Base-by-base conservation (phyloP, 2,888 invertebrate species). In the Thereva nobilitata region DNA sequence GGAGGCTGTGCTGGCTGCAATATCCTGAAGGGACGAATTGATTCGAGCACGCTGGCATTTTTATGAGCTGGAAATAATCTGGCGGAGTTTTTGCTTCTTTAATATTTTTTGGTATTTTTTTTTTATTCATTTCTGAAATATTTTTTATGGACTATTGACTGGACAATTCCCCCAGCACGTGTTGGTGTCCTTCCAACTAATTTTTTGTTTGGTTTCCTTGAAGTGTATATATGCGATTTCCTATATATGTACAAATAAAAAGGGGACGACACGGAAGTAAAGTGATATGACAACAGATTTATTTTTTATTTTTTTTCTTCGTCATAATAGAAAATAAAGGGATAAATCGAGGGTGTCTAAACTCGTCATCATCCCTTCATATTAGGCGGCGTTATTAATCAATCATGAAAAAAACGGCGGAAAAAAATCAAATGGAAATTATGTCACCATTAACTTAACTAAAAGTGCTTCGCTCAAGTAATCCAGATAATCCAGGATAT, bases 11-110 rank as follows among this genome's bases (percentile, higher is more conserved):
- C 57, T 44, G 12, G 53, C 55, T 35, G 63, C 63, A 50, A 63
- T 55, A 50, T 55, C 49, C 37, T 37, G 41, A 45, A 64, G 64
- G 49, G 59, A 42, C 63, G 57, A 67, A 64, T 50, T 61, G 64
- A 67, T 69, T 67, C 67, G 55, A 64, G 67, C 69, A 69, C 69
- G 69, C 69, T 67, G 67, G 69, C 69, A 67, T 67, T 69, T 69
- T 69, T 69, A 69, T 69, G 69, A 67, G 61, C 65, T 69, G 69
- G 59, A 69, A 69, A 67, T 69, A 69, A 69, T 69, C 61, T 52
- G 53, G 52, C 59, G 52, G 57, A 12, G 2, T 45, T 9, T 23
- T 4, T 47, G 40, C 41, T 69, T 67, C 59, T 66, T 66, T 42
- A 38, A 37, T 38, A n/a, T 45, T 47, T 42, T 61, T 47, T 53